phyloP scores from a whole-genome alignment of 2,888 invertebrate genomes.

The Pachycephus smyrnensis region DNA sequence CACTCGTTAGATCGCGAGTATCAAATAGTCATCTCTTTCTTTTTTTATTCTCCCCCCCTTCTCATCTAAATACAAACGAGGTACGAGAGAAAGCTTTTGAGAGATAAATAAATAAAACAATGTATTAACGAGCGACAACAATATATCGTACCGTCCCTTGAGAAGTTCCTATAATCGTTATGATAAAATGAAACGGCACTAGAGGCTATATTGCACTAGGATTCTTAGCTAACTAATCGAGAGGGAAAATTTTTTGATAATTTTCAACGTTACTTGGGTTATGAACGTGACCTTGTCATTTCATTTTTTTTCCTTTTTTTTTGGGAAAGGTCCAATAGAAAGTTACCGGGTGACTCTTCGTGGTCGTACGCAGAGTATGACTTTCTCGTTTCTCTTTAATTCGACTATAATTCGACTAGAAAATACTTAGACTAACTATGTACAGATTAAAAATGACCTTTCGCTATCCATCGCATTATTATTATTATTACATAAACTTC shows the following conservation, averaged over 20 bases:
- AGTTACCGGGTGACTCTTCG: background rate
- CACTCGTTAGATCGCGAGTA: background rate
- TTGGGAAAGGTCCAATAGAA: background rate
- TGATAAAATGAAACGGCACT: constrained; percentile 32
- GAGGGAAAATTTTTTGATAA: constrained; percentile 21
- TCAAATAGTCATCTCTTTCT: background rate
- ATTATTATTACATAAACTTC: background rate
- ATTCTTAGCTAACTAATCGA: constrained; percentile 52
- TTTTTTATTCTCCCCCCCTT: background rate
- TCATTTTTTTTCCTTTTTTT: background rate
- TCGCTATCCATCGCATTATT: background rate
- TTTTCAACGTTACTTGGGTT: background rate
- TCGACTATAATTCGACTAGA: constrained; percentile 45
- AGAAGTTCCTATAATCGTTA: background rate
- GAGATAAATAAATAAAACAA: background rate
- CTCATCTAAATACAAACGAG: constrained; percentile 6
- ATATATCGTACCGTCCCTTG: background rate
- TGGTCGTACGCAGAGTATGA: background rate
- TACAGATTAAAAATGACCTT: constrained; percentile 61
- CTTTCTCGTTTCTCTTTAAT: background rate
- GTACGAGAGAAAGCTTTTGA: constrained; percentile 13
- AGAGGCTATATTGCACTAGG: constrained; percentile 64
- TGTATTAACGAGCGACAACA: background rate
- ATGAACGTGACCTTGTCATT: background rate
- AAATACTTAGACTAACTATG: constrained; percentile 60